phyloP scores from a whole-genome alignment of 2,888 invertebrate species.

The Copidosoma aretas region DNA sequence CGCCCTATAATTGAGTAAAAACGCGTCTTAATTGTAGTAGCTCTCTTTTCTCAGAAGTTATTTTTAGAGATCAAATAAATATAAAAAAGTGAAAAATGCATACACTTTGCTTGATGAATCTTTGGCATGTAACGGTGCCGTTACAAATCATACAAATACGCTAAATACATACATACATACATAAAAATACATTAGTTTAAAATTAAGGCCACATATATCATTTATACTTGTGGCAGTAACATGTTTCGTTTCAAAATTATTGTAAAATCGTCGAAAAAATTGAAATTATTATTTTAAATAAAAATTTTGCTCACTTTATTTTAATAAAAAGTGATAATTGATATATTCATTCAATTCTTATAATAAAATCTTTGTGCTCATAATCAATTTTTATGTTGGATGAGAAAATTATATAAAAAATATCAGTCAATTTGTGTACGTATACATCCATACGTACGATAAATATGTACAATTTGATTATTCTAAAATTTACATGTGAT shows the following conservation, averaged over 20 bases:
- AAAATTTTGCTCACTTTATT: slow-evolving; percentile 26
- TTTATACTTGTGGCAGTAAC: slow-evolving; percentile 35
- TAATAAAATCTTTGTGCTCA: no score
- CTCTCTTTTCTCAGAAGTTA: slow-evolving; percentile 35
- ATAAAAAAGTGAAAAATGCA: slow-evolving; percentile 32
- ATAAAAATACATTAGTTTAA: slow-evolving; percentile 20
- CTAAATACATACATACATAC: neutral
- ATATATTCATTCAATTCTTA: no score
- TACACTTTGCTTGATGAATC: slow-evolving; percentile 40
- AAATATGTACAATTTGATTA: no score
- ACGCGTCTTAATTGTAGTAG: slow-evolving; percentile 34
- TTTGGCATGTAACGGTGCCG: slow-evolving; percentile 40
- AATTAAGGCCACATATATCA: slow-evolving; percentile 36
- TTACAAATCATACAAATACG: slow-evolving; percentile 37
- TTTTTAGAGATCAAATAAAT: slow-evolving; percentile 42
- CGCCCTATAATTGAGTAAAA: slow-evolving; percentile 35
- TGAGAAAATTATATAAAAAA: no score
- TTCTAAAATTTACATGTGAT: slow-evolving; percentile 21
- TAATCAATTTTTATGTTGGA: no score
- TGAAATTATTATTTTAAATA: slow-evolving; percentile 30
- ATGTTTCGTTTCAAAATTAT: slow-evolving; percentile 31
- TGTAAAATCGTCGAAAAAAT: slow-evolving; percentile 25
- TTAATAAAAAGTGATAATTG: slow-evolving; percentile 26
- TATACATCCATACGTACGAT: no score
- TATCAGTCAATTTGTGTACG: no score